Evolutionary conservation across 64 coral and sea anemone genomes (phyloP), one percentile per base, ranked within the genome.

Genomic region (Montipora sp.): DNA sequence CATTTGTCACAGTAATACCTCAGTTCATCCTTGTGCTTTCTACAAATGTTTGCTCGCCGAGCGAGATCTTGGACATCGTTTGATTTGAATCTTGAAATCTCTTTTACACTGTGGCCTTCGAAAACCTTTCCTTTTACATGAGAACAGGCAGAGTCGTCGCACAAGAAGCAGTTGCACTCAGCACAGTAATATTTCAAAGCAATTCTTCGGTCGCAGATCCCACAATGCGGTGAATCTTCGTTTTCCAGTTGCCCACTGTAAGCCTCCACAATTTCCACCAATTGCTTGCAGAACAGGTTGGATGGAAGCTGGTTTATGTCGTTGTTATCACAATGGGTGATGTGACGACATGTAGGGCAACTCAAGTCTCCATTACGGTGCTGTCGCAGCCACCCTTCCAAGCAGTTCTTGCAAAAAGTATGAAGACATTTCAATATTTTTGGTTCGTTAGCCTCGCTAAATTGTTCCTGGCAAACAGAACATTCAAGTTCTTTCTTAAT

Each of bases 221-320:
- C 78, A 58, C 78, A 80, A 22, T 59, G 78, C 49, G 78, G 50
- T 27, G 51, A 80, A 75, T 94, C 81, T 15, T 81, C 69, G 7
- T 47, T 7, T 80, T 92, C 95, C 14, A 63, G 2, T 80, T 22
- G 69, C 57, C 44, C 93, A 55, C 77, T 94, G 88, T 82, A 87
- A 90, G 19, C 88, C 75, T 92, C 88, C 11, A 96, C 63, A 20
- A 77, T 96, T 75, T 94, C 93, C 47, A 90, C 14, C 46, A 91
- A 69, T 59, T 22, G 48, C 88, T 92, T 51, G 51, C 74, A 20
- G 18, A 67, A 5, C 47, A 90, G 27, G 90, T 89, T 48, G 88
- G 95, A 27, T 91, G 68, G 77, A 85, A 94, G 18, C 81, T 88
- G 23, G 75, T 74, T 51, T 63, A 89, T 27, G 43, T 81, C 1